These are phyloP conservation scores for Myiagra hebetior DNA, from an alignment of 2,113 vertebrate genomes.

Conservation along the genomic window DNA sequence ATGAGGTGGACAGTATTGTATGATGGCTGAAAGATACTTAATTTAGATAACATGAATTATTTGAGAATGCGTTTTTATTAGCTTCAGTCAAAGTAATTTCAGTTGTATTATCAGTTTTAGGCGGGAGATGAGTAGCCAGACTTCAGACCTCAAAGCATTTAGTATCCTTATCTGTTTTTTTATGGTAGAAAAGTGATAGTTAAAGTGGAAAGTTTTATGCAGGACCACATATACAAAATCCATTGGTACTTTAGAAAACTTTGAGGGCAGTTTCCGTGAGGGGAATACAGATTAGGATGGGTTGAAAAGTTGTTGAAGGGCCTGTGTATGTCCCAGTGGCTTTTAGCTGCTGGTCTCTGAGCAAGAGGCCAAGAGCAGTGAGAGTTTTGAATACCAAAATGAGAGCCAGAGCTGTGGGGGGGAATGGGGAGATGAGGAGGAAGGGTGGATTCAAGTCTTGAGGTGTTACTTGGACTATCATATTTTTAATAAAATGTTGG, in stretches of 20 bases:
- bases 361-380: neutral
- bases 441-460: neutral
- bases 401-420: neutral
- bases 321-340: neutral
- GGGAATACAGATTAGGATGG: neutral
- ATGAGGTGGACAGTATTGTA: neutral
- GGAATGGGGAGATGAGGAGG: neutral
- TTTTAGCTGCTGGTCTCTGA: neutral
- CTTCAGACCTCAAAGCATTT: slow-evolving; percentile 1
- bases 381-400: neutral
- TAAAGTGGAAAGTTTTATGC: neutral
- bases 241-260: neutral
- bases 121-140: neutral
- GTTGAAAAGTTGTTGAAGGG: neutral
- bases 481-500: neutral
- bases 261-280: neutral
- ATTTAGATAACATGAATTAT: slow-evolving; percentile 44
- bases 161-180: neutral
- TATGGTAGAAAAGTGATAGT: neutral
- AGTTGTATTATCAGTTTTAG: slow-evolving; percentile 9
- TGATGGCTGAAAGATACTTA: slow-evolving; percentile 32
- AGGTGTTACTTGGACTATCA: neutral
- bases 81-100: neutral
- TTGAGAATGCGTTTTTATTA: slow-evolving; percentile 17
- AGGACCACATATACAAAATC: neutral